These are phyloP conservation scores for Ganaspis sp. DNA, from an alignment of 1,140 invertebrate species.

Conservation along the genomic window DNA sequence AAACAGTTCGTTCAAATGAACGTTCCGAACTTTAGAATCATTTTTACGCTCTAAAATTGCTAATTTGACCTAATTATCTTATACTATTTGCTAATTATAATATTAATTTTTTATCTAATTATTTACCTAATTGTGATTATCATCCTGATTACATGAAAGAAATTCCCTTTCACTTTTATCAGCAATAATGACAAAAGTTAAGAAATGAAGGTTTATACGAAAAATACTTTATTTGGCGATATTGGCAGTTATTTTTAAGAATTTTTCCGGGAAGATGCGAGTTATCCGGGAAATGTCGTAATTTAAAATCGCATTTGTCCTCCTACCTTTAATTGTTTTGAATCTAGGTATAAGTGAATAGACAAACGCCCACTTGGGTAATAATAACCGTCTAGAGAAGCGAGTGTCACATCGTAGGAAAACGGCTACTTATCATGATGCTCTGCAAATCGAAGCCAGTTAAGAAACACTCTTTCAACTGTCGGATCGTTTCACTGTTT, in stretches of 20 bases:
- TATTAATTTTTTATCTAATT: too few species aligned
- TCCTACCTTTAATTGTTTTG: slow-evolving; percentile 29
- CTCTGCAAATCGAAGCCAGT: slow-evolving; percentile 16
- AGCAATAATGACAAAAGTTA: not conserved
- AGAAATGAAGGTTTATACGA: not conserved
- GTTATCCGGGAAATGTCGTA: not conserved
- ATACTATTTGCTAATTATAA: too few species aligned
- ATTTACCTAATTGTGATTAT: too few species aligned
- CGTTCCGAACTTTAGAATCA: too few species aligned
- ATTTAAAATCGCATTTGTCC: slow-evolving; percentile 17
- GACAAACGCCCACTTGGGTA: not conserved
- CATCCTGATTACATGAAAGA: too few species aligned
- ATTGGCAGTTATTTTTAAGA: not conserved
- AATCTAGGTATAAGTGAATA: slow-evolving; percentile 24
- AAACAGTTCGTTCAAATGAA: too few species aligned
- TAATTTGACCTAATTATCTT: too few species aligned
- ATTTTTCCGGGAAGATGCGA: not conserved
- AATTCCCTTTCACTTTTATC: too few species aligned
- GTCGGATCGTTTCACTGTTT: slow-evolving; percentile 40
- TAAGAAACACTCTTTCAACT: not conserved
- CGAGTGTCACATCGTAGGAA: slow-evolving; percentile 31
- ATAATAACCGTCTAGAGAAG: slow-evolving; percentile 18
- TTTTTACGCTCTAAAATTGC: too few species aligned
- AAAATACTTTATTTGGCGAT: not conserved
- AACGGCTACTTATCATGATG: slow-evolving; percentile 32